These are phyloP conservation scores for Hormiphora californensis DNA, from an alignment of 37 sponge, comb jelly and placozoan genomes.

Conservation along the genomic window DNA sequence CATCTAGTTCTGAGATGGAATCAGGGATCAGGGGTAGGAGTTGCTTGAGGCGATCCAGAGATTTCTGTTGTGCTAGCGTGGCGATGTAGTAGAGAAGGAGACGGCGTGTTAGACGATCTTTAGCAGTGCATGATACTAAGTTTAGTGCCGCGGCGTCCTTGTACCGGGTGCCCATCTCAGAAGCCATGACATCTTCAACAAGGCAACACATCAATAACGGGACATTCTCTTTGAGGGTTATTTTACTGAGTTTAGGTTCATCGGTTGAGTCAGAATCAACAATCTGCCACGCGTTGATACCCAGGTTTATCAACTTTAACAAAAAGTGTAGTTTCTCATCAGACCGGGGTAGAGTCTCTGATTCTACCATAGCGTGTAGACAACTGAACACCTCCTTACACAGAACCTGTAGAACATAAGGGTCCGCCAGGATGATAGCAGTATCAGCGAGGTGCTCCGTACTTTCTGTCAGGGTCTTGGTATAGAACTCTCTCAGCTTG, in stretches of 20 bases:
- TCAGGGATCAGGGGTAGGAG: not conserved
- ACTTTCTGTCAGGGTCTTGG: not conserved
- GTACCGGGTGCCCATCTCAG: not conserved
- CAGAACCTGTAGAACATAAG: conserved; percentile 73
- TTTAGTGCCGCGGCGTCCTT: not conserved
- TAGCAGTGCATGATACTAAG: not conserved
- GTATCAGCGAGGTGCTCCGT: conserved; percentile 67
- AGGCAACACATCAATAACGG: conserved; percentile 5
- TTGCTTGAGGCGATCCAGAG: not conserved
- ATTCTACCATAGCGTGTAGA: conserved; percentile 56
- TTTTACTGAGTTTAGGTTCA: conserved; percentile 12
- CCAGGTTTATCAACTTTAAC: not conserved
- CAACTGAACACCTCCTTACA: conserved; percentile 62
- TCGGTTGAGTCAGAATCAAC: not conserved
- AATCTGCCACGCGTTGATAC: conserved; percentile 17
- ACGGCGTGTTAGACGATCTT: not conserved
- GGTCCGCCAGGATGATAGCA: conserved; percentile 84
- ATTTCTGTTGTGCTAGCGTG: not conserved
- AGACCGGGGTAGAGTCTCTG: conserved; percentile 72
- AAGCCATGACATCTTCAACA: conserved; percentile 21
- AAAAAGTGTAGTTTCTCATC: conserved; percentile 47
- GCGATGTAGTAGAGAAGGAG: not conserved
- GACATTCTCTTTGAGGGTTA: not conserved
- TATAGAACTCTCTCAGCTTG: not conserved
- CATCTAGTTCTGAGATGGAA: not conserved